Base-by-base conservation (phyloP, 2,113 vertebrate genomes). In the Mobula hypostoma region DNA sequence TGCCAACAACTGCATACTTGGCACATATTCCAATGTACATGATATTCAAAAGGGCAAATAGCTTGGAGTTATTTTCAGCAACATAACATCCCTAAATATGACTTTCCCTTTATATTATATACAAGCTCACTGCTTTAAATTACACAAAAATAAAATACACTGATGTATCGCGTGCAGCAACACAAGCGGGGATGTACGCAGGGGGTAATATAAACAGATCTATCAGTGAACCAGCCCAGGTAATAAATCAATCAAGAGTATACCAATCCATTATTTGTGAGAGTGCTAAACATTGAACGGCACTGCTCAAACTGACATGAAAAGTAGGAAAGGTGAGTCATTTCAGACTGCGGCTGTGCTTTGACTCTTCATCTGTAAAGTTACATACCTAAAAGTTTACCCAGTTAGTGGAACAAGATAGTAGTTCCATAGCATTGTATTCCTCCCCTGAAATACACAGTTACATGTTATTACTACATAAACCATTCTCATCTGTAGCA, bases 1-100 rank as follows among this genome's bases (percentile, higher is more conserved):
- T 93, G 8, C 74, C 17, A 93, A 63, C 90, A 93, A 56, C 66
- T 48, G 91, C 36, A 32, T 56, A 56, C 68, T 93, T 93, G 91
- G 68, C 91, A 93, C 70, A 93, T 19, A 70, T 93, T 12, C 40
- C 6, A 72, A 74, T 74, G 70, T 74, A 14, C 70, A 76, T 93
- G 63, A 72, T 36, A 93, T 93, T 76, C 40, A 70, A 74, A 76
- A 93, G 91, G 91, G 91, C 91, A 56, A 56, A 40, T 72, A 56
- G 91, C 24, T 76, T 12, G 36, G 61, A 72, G 70, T 36, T 72
- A 93, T 93, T 93, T 76, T 27, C 15, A 90, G 85, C 85, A 90
- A n/a, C 85, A 66, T 29, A 90, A 68, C 85, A 32, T 8, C 61
- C 70, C 85, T 63, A 72, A 24, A n/a, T 72, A 27, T 40, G 91